These are phyloP conservation scores for Notarius lentiginosus DNA, from an alignment of 2,113 vertebrate species.

Conservation along the genomic window DNA sequence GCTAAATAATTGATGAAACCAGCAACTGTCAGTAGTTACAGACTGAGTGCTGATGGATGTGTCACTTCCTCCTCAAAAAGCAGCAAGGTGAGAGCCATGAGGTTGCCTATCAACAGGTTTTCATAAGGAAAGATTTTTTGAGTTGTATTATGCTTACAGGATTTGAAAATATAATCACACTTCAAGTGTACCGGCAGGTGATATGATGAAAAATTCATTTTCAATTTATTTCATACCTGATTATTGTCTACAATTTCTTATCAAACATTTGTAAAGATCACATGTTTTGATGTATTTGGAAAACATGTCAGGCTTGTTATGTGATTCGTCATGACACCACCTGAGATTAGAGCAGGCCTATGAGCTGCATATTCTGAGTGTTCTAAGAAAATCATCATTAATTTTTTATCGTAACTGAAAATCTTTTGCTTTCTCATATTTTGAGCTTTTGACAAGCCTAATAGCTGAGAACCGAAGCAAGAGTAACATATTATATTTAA, in stretches of 20 bases:
- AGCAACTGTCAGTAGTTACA: slow-evolving; percentile 19
- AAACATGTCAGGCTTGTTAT: background rate
- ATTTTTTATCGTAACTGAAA: background rate
- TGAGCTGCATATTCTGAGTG: background rate
- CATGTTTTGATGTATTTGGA: background rate
- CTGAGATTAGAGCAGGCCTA: background rate
- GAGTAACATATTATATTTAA: background rate
- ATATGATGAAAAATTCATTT: slow-evolving; percentile 1
- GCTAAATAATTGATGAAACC: slow-evolving; percentile 36
- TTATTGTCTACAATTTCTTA: background rate
- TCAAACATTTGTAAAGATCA: background rate
- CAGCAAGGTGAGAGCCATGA: slow-evolving; percentile 15
- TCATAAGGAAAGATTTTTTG: background rate
- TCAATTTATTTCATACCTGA: slow-evolving; percentile 10
- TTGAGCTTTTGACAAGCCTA: background rate
- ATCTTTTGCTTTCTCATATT: background rate
- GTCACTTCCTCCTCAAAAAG: slow-evolving; percentile 31
- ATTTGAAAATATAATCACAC: slow-evolving; percentile 42
- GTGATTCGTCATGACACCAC: background rate
- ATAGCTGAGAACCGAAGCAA: background rate
- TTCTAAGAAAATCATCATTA: background rate
- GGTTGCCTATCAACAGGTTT: background rate
- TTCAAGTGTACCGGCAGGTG: background rate
- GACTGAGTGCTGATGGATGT: slow-evolving; percentile 21
- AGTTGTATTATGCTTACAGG: background rate